Conservation (phyloP, 1,140 invertebrate species). For the Asbolus verrucosus region DNA sequence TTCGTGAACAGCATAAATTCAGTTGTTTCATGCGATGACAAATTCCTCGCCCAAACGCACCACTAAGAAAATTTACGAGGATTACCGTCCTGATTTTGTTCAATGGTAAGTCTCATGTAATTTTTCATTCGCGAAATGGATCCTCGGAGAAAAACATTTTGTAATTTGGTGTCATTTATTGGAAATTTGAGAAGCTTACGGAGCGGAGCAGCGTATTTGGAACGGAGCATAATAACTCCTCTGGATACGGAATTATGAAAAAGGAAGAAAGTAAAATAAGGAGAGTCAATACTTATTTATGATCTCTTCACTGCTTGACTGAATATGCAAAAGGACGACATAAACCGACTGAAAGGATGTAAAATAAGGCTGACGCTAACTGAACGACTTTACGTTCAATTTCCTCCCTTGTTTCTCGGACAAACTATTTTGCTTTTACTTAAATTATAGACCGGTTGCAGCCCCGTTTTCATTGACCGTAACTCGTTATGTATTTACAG, state of each 20-base stretch:
- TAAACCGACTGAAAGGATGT: slow-evolving; percentile 22
- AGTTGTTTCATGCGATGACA: too few relatives aligned
- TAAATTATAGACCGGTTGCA: slow-evolving; percentile 20
- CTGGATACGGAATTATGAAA: neutral
- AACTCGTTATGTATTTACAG: neutral
- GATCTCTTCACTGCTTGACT: slow-evolving; percentile 25
- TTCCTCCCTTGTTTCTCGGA: slow-evolving; percentile 14
- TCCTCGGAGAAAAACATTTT: too few relatives aligned
- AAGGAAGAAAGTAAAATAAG: slow-evolving; percentile 6
- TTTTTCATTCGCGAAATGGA: too few relatives aligned
- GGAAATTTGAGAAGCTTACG: too few relatives aligned
- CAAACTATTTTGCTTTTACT: slow-evolving; percentile 26
- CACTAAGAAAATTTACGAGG: too few relatives aligned
- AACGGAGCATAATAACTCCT: too few relatives aligned
- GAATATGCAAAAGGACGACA: slow-evolving; percentile 27
- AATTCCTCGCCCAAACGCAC: too few relatives aligned
- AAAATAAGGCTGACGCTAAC: slow-evolving; percentile 27
- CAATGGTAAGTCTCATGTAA: too few relatives aligned
- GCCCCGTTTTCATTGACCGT: neutral
- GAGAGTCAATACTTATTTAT: slow-evolving; percentile 27
- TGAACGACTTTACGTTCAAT: slow-evolving; percentile 25
- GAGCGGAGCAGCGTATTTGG: too few relatives aligned
- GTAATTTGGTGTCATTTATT: too few relatives aligned
- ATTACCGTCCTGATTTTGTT: too few relatives aligned
- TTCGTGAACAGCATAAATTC: too few relatives aligned